phyloP scores from a whole-genome alignment of 2,113 vertebrate genomes.

The Podarcis muralis region DNA sequence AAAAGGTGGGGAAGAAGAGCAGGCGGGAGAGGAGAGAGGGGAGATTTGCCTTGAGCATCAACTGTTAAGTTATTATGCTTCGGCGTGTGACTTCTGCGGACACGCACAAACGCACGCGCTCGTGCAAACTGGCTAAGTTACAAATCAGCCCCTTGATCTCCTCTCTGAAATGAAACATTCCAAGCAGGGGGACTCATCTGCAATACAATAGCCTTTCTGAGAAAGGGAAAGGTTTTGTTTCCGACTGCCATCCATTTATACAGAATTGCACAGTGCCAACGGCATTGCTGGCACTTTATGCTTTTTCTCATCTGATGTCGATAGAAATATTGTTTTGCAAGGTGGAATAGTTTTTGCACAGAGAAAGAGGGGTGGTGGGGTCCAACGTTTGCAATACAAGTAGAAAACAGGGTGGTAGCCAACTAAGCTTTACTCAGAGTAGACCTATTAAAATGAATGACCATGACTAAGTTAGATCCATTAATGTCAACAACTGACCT shows the following conservation, averaged over 20 bases:
- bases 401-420: no score
- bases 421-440: no score
- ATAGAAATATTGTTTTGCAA: neutral
- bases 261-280: neutral
- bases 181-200: neutral
- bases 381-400: no score
- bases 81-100: neutral
- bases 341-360: neutral
- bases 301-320: neutral
- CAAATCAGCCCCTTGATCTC: neutral
- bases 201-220: neutral
- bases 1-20: accelerated
- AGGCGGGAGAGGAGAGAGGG: accelerated
- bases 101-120: neutral
- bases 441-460: no score
- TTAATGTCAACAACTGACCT: no score
- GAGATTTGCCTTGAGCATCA: neutral
- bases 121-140: neutral
- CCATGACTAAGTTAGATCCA: no score
- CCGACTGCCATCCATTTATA: neutral
- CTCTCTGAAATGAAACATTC: neutral
- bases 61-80: neutral
- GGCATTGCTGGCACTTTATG: neutral
- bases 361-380: neutral
- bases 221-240: neutral